Base-by-base conservation (phyloP, 2,888 invertebrate genomes). In the Lapara coniferarum region DNA sequence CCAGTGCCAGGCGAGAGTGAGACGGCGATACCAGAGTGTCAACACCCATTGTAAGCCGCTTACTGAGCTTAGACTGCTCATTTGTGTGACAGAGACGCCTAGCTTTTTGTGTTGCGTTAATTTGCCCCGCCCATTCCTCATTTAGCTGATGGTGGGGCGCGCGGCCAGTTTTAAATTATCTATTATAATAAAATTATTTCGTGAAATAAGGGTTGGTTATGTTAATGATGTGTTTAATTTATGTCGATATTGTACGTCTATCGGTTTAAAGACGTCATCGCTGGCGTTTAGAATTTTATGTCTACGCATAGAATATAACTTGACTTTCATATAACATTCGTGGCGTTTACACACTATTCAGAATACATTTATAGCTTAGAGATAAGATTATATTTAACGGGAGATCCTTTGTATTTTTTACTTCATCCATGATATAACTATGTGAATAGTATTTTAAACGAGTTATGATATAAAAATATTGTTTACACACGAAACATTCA, bases 121-220 rank as follows among this genome's bases (percentile, higher is more conserved):
- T 84, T 75, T 72, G 89, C 89, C 79, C 87, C 93, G 89, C 93
- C 93, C 89, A 87, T 85, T 82, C 85, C 88, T 88, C 89, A 89
- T 89, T 90, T 89, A 87, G 85, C 85, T 85, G 77, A 84, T 89
- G 87, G 91, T 89, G 92, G 92, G 92, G 92, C 88, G 89, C 86
- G 90, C 89, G 89, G 92, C 84, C 91, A 92, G 92, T 92, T 93
- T 93, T 91, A 93, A 93, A 92, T 93, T 93, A 92, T 92, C 92
- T 91, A 92, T 93, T 93, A 91, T 92, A 92, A 92, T 92, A 92
- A 93, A 93, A 93, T 93, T 91, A 92, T 93, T 93, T 91, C 84
- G 85, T 85, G 84, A 92, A 92, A 92, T 93, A 92, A 92, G 92
- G 93, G 91, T 93, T 92, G 92, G 89, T 89, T 92, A 89, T 89